Evolutionary conservation across 35 echinoderm and acorn worm genomes (phyloP), one percentile per base, ranked within the genome.

Genomic region (Ptychodera flava): DNA sequence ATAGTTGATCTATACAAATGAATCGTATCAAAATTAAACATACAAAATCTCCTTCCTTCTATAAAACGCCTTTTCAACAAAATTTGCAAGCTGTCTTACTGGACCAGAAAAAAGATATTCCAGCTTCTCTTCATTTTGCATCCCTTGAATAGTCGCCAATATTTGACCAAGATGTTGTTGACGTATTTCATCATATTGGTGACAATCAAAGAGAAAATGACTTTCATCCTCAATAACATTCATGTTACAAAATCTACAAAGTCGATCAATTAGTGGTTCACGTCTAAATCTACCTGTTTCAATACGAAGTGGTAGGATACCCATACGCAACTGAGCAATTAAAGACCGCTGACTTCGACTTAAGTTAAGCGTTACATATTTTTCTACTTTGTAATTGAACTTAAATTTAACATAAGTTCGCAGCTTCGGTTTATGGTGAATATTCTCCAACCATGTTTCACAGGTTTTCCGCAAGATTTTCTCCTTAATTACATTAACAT

Each of bases 391-490:
- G 22, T 64, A 64, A 64, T 64, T 64, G 6, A 22, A 64, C 45
- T 64, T 64, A 64, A 64, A 64, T 64, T 64, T 64, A 64, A 64
- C 45, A 64, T 64, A 64, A 64, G 45, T 64, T 64, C 45, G 45
- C 22, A 64, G 45, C 22, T 64, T 64, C 45, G 45, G 45, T 64
- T n/a, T 64, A 64, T 64, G 45, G 22, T 64, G 22, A 64, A 64
- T 64, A 64, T 64, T 64, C 45, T 64, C 45, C 45, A 64, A 64
- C 45, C 45, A 64, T n/a, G n/a, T 64, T 64, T 64, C 45, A 64
- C 6, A 64, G 45, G 45, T 64, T 64, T 64, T 64, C 45, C 45
- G 45, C 45, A 64, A 64, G 45, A 64, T 64, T 64, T 64, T 6
- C 45, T 64, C 45, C 45, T 64, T 64, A 64, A 6, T 64, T 64